Conservation (phyloP, 2,888 invertebrate genomes). For the Agrilus mali region DNA sequence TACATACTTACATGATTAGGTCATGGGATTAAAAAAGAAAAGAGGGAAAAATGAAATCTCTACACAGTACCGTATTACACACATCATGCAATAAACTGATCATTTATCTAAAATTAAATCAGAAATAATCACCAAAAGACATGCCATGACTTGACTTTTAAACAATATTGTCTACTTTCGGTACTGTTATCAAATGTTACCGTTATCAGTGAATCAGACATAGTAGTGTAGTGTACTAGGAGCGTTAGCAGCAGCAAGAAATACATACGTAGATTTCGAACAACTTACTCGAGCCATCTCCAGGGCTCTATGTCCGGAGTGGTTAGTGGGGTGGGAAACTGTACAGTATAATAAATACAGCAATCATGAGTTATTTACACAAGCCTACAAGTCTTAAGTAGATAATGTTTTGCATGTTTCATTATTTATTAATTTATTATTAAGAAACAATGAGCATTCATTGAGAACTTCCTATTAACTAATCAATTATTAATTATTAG, state of each 20-base stretch:
- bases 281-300: slow-evolving; percentile 81
- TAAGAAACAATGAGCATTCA: too few species aligned
- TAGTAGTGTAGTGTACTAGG: slow-evolving; percentile 14
- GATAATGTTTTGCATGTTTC: too few species aligned
- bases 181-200: neutral
- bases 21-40: neutral
- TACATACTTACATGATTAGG: too few species aligned
- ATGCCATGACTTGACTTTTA: neutral
- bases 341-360: slow-evolving; percentile 30
- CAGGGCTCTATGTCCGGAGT: slow-evolving; percentile 81
- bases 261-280: slow-evolving; percentile 20
- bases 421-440: too few species aligned
- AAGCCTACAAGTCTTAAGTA: too few species aligned
- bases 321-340: slow-evolving; percentile 81
- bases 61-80: neutral
- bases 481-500: too few species aligned
- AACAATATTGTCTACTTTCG: neutral
- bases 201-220: slow-evolving; percentile 2
- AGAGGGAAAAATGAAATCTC: neutral
- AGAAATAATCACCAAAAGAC: neutral
- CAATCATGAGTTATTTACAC: too few species aligned
- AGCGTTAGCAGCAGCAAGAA: slow-evolving; percentile 20
- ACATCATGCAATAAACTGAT: neutral
- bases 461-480: too few species aligned
- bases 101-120: too few species aligned